Evolutionary conservation across 2,888 invertebrate species (phyloP).

Genomic region (Ormia ochracea): DNA sequence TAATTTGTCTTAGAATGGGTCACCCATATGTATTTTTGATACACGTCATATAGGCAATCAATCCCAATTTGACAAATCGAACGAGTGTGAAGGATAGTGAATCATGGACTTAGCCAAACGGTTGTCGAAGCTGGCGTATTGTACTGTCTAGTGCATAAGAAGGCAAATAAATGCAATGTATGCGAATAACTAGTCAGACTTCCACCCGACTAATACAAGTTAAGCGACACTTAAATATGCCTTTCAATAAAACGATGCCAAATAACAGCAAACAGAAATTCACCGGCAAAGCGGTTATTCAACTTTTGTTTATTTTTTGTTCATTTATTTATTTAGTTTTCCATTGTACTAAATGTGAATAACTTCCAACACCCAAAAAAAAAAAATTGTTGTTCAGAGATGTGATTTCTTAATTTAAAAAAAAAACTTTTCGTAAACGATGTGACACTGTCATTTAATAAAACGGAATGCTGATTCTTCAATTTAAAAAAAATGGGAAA

Average conservation of each 20-base stretch:
- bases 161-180: too few species aligned
- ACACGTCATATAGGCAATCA: too few species aligned
- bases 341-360: slow-evolving; percentile 11
- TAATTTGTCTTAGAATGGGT: too few species aligned
- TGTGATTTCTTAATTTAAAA: slow-evolving; percentile 59
- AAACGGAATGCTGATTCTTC: too few species aligned
- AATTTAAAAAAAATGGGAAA: too few species aligned
- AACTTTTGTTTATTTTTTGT: slow-evolving; percentile 50
- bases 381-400: slow-evolving; percentile 16
- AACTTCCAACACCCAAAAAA: slow-evolving; percentile 1
- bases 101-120: too few species aligned
- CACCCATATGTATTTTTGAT: too few species aligned
- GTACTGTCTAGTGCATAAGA: not conserved
- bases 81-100: slow-evolving; percentile 37
- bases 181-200: not conserved
- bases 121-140: not conserved
- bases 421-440: too few species aligned
- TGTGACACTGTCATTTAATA: too few species aligned
- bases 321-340: slow-evolving; percentile 3
- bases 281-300: slow-evolving; percentile 61
- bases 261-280: slow-evolving; percentile 33
- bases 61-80: slow-evolving; percentile 6
- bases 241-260: slow-evolving; percentile 30
- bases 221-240: slow-evolving; percentile 39
- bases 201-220: slow-evolving; percentile 8